A percentile compares a stretch with the other conserved stretches of the same genome.
Evolutionary conservation across 2,888 invertebrate genomes (phyloP).

Genomic region (Tortrix viridana): DNA sequence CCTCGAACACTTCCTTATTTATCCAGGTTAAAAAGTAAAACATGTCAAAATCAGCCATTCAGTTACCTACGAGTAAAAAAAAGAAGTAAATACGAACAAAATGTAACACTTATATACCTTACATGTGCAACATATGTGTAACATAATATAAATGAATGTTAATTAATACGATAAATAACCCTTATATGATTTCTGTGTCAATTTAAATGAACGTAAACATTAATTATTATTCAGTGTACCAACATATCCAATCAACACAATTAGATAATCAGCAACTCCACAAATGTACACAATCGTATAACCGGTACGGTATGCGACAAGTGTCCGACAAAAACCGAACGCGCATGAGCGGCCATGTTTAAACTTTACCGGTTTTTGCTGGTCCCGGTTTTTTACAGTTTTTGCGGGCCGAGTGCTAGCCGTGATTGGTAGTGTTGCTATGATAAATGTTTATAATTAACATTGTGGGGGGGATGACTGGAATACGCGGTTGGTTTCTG

Average conservation of each 20-base stretch:
- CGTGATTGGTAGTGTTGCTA: slow-evolving; percentile 36
- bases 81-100: no score
- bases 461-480: slow-evolving; percentile 8
- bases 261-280: slow-evolving; percentile 28
- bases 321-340: slow-evolving; percentile 29
- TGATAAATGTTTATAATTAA: slow-evolving; percentile 37
- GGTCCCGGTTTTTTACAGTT: slow-evolving; percentile 21
- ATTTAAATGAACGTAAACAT: neutral
- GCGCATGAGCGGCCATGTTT: slow-evolving; percentile 32
- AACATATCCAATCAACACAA: slow-evolving; percentile 5
- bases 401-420: slow-evolving; percentile 24
- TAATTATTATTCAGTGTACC: neutral
- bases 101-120: no score
- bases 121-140: no score
- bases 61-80: no score
- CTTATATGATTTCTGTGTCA: neutral
- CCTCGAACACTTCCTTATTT: no score
- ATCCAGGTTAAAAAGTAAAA: no score
- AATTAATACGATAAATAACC: no score
- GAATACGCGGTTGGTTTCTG: neutral
- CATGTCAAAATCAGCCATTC: no score
- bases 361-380: slow-evolving; percentile 25
- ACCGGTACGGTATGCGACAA: slow-evolving; percentile 30
- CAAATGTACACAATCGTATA: slow-evolving; percentile 18
- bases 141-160: no score